These are phyloP conservation scores for Acromyrmex heyeri DNA, from an alignment of 1,140 invertebrate species.

Conservation along the genomic window DNA sequence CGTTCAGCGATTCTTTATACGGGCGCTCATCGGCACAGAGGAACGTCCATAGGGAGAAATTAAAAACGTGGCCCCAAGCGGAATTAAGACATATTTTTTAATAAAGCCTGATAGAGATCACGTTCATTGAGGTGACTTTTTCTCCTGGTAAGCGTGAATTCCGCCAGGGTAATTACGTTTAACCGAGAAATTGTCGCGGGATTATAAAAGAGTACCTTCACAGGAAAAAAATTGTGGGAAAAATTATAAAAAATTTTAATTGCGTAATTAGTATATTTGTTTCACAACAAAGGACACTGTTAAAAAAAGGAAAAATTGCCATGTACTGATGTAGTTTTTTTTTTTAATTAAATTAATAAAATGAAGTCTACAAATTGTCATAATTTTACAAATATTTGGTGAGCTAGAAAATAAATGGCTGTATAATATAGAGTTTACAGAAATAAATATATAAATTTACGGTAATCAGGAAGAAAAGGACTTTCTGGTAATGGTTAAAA, in stretches of 20 bases:
- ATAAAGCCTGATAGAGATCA: slow-evolving; percentile 77
- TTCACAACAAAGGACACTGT: neutral
- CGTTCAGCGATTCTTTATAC: slow-evolving; percentile 65
- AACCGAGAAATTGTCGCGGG: slow-evolving; percentile 37
- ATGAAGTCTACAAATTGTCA: neutral
- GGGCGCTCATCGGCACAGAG: slow-evolving; percentile 54
- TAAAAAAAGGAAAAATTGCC: neutral
- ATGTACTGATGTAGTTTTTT: neutral
- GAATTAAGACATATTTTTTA: slow-evolving; percentile 83
- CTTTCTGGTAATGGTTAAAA: slow-evolving; percentile 9
- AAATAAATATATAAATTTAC: slow-evolving; percentile 11
- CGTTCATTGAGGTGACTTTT: slow-evolving; percentile 55
- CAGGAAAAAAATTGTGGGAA: neutral
- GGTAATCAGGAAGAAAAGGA: slow-evolving; percentile 1
- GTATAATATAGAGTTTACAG: neutral
- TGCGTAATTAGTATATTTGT: neutral
- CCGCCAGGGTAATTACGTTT: slow-evolving; percentile 46
- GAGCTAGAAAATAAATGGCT: neutral
- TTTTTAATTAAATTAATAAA: neutral
- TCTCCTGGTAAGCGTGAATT: slow-evolving; percentile 34
- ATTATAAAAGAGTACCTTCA: slow-evolving; percentile 6
- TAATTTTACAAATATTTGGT: neutral
- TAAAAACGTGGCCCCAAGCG: slow-evolving; percentile 69
- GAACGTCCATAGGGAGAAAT: slow-evolving; percentile 73
- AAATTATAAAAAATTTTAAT: slow-evolving; percentile 5